Conservation (phyloP, 2,113 vertebrate genomes). For the Paracanthobrama guichenoti region DNA sequence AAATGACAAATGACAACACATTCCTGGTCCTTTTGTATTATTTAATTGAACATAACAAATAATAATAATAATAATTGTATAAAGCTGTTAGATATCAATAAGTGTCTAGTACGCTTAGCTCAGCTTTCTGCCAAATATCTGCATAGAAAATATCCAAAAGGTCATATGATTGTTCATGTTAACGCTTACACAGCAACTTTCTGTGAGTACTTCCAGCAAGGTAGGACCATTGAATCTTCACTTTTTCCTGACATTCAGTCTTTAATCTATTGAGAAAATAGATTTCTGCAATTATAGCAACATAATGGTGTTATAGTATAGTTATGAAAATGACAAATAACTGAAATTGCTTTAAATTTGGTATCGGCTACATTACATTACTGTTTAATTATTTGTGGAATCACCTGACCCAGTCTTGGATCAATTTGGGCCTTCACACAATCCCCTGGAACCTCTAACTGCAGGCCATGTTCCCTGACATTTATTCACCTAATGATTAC, state of each 20-base stretch:
- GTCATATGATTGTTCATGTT: background rate
- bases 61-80: too few relatives aligned
- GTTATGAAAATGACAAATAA: background rate
- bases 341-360: constrained; percentile 1
- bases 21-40: too few relatives aligned
- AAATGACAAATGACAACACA: too few relatives aligned
- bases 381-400: background rate
- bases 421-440: constrained; percentile 1
- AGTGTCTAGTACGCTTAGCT: too few relatives aligned
- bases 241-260: background rate
- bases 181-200: background rate
- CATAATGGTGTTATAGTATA: background rate
- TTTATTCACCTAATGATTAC: constrained; percentile 51
- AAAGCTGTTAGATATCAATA: too few relatives aligned
- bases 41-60: background rate
- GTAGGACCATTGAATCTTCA: background rate
- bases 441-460: constrained; percentile 19
- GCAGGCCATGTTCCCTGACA: constrained; percentile 11
- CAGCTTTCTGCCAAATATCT: background rate
- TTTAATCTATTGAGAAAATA: background rate
- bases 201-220: background rate
- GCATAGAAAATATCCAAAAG: background rate
- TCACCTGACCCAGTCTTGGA: background rate
- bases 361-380: background rate
- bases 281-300: background rate